Conservation (phyloP, 2,888 invertebrate species). For the Dolomedes plantarius region DNA sequence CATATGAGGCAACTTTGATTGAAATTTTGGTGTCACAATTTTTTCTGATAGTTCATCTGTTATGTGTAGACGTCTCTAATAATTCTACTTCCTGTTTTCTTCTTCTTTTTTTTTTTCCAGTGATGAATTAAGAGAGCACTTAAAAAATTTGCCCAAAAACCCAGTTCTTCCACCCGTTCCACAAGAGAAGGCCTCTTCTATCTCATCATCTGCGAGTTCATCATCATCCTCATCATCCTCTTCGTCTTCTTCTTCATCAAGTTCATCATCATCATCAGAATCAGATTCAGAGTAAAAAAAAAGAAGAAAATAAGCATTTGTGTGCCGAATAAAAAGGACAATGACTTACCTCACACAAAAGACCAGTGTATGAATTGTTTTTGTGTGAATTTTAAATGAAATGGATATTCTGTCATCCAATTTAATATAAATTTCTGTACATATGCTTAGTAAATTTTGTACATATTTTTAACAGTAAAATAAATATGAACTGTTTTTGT, state of each 20-base stretch:
- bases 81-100: background rate
- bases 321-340: background rate
- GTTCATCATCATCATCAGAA: slow-evolving; percentile 19
- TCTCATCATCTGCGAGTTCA: slow-evolving; percentile 38
- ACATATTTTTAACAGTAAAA: background rate
- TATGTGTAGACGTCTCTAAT: too few relatives aligned
- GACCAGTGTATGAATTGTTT: background rate
- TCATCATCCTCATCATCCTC: slow-evolving; percentile 36
- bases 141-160: slow-evolving; percentile 84
- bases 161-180: slow-evolving; percentile 69
- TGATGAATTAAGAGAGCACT: slow-evolving; percentile 91
- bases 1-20: too few relatives aligned
- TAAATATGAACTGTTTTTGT: background rate
- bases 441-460: background rate
- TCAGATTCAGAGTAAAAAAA: slow-evolving; percentile 22
- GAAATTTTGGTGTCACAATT: background rate
- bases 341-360: too few relatives aligned
- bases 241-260: slow-evolving; percentile 1
- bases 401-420: background rate
- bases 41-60: too few relatives aligned
- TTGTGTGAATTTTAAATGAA: background rate
- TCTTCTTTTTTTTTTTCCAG: slow-evolving; percentile 77
- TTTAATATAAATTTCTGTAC: background rate
- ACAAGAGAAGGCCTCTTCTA: slow-evolving; percentile 18
- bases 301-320: background rate